A percentile compares a stretch with the other conserved stretches of the same genome.
These are phyloP conservation scores for Nylanderia fulva DNA, from an alignment of 1,140 invertebrate species.

Conservation along the genomic window DNA sequence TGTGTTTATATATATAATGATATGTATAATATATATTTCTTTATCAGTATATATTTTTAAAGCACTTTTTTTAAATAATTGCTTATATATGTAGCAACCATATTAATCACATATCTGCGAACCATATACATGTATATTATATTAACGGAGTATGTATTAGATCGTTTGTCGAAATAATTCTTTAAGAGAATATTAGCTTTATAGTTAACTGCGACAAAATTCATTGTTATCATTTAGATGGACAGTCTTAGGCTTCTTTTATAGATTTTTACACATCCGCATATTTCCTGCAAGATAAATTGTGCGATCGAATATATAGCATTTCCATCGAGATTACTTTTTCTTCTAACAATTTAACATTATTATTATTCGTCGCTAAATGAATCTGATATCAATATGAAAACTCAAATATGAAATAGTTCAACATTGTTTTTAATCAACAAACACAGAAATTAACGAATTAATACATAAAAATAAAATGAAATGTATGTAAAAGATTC, in stretches of 20 bases:
- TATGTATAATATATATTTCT: slow-evolving; percentile 1
- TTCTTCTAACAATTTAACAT: not conserved
- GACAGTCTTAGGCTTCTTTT: not conserved
- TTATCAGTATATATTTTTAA: slow-evolving; percentile 63
- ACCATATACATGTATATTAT: slow-evolving; percentile 42
- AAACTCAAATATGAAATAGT: not conserved
- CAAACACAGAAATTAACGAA: not conserved
- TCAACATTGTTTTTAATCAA: slow-evolving; percentile 2
- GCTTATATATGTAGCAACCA: slow-evolving; percentile 69
- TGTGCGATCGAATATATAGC: not conserved
- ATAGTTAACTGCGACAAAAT: not conserved
- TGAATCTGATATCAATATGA: not conserved
- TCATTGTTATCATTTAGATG: slow-evolving; percentile 15
- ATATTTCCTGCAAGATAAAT: not conserved
- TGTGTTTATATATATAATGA: slow-evolving; percentile 28
- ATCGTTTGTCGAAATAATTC: slow-evolving; percentile 20
- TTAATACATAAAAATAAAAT: not conserved
- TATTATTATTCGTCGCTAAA: slow-evolving; percentile 7
- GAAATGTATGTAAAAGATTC: not conserved
- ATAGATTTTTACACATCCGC: not conserved
- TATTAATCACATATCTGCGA: slow-evolving; percentile 31
- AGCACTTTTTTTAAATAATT: slow-evolving; percentile 69
- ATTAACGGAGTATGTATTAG: slow-evolving; percentile 33
- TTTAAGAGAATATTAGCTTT: slow-evolving; percentile 10
- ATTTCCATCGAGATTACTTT: not conserved